A percentile compares a stretch with the other conserved stretches of the same genome.
Conservation (phyloP, 1,140 invertebrate species). For the Ganaspis sp. region DNA sequence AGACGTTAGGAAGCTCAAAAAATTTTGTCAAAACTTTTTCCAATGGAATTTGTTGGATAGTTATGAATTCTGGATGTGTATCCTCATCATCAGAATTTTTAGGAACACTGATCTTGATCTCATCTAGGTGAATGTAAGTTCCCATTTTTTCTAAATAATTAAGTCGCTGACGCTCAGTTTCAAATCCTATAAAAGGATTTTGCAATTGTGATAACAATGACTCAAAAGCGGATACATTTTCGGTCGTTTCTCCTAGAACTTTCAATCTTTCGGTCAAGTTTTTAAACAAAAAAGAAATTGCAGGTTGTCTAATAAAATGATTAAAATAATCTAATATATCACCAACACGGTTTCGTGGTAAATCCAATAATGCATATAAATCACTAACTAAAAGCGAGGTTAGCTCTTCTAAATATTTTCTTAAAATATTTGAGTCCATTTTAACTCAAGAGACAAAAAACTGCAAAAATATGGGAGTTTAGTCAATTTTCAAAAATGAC, state of each 20-base stretch:
- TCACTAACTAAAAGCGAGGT: too few relatives aligned
- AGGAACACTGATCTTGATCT: background rate
- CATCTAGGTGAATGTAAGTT: slow-evolving; percentile 20
- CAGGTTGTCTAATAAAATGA: background rate
- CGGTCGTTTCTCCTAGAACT: slow-evolving; percentile 30
- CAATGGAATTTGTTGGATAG: slow-evolving; percentile 32
- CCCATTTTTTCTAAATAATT: slow-evolving; percentile 32
- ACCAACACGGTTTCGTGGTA: background rate
- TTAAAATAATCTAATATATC: background rate
- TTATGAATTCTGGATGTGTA: slow-evolving; percentile 25
- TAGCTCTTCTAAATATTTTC: too few relatives aligned
- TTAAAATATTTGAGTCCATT: too few relatives aligned
- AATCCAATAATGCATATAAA: too few relatives aligned
- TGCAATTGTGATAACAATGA: background rate
- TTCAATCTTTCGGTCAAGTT: slow-evolving; percentile 25
- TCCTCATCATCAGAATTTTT: slow-evolving; percentile 6
- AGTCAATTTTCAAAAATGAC: too few relatives aligned
- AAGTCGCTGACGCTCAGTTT: slow-evolving; percentile 32
- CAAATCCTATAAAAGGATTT: slow-evolving; percentile 32
- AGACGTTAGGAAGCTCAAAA: background rate
- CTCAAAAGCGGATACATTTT: slow-evolving; percentile 1
- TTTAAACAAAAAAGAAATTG: slow-evolving; percentile 14
- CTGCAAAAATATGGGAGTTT: too few relatives aligned
- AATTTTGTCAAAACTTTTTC: slow-evolving; percentile 31
- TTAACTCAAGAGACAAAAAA: too few relatives aligned